Base-by-base conservation (phyloP, 2,797 vertebrate species). In the Halcyon badia region DNA sequence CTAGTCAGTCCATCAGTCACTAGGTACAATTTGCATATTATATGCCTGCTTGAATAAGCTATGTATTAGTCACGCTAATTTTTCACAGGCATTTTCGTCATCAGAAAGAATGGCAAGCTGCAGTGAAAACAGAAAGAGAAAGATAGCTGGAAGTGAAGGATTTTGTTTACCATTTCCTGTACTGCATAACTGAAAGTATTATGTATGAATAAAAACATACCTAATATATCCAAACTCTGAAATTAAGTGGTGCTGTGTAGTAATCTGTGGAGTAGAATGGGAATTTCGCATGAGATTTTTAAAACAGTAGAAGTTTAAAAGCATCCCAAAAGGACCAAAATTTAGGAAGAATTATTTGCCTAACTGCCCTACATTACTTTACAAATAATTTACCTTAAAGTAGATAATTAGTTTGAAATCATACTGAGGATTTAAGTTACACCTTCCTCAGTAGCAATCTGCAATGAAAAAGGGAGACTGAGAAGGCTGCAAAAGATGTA, bases 1-100 rank as follows among this genome's bases (percentile, higher is more conserved):
- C 72, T 76, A 90, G 58, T 94, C 62, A 93, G 51, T 73, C 54
- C 51, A 75, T 88, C 72, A 68, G 65, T 95, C 83, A 96, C 17
- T 14, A 84, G 49, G 51, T 41, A 66, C 24, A 73, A 79, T 76
- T 89, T 89, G 16, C 56, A 64, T 77, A 79, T 57, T 54, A 18
- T 61, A 41, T 56, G n/a, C 21, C 62, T 41, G 0, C 51, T 87
- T 89, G 54, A 76, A 92, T 84, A 84, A 93, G 2, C 11, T 87
- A 10, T 90, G 42, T 66, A 69, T 94, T 91, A 91, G 30, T 65
- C n/a, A 76, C 28, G 15, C 14, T 79, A 65, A 70, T 93, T 90
- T 95, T 91, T 64, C 60, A 58, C 25, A 3, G n/a, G 11, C 5
- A 48, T 86, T 87, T 93, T 92, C 33, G 9, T 52, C 66, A 61